Evolutionary conservation across 2,888 invertebrate species (phyloP), one percentile per base, ranked within the genome.

Genomic region (Eulithis testata): DNA sequence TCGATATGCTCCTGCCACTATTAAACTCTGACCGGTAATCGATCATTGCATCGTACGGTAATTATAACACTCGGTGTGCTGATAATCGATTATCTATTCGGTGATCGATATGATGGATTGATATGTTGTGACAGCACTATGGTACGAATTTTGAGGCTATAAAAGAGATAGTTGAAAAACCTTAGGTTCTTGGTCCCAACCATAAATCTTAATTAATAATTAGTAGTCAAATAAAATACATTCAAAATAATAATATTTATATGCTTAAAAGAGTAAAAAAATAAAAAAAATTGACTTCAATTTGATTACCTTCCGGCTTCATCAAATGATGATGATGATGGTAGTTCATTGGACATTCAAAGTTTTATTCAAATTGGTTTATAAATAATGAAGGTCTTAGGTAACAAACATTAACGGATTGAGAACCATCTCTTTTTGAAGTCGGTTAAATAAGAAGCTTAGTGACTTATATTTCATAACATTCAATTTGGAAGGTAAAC

Each of bases 11-110:
- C 60, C 67, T 50, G 63, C 66, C 65, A 49, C 68, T 56, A 58
- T 59, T 55, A 56, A 63, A 56, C 52, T 65, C 45, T 53, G 60
- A 57, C 61, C 68, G 56, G 57, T 65, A 66, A 75, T 75, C 69
- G 69, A 73, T 75, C 74, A 73, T 40, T 49, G 60, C 56, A 59
- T 68, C 72, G 72, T 70, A 66, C 67, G 55, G 72, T 72, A 75
- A 75, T 75, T 75, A 75, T 71, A 75, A 69, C 71, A 70, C 70
- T 69, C 67, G 65, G 60, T 65, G 37, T 36, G 7, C n/a, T 61
- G 72, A 71, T 73, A 61, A 63, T 67, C 60, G 49, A 61, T 63
- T 67, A 67, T 67, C 60, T 57, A 44, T 60, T 44, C 21, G 43
- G 21, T 21, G 60, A 67, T 64, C 67, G 63, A 54, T 71, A 60